phyloP scores from a whole-genome alignment of 1,140 invertebrate genomes.

The Chelonus insularis region DNA sequence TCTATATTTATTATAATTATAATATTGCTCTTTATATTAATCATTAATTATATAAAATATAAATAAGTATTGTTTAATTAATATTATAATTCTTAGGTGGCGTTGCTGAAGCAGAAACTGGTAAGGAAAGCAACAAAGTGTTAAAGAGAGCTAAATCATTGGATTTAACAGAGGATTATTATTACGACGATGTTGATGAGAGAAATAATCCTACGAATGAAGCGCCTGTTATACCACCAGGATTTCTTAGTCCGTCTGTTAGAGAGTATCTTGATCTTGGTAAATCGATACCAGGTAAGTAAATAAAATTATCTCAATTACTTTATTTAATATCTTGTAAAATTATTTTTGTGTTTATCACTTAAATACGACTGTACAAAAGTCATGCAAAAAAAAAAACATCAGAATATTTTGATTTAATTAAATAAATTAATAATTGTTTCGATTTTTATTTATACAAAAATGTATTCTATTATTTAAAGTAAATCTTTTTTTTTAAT shows the following conservation, averaged over 20 bases:
- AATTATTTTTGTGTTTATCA: too few species aligned
- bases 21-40: background rate
- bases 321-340: background rate
- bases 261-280: constrained; percentile 82
- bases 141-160: constrained; percentile 66
- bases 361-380: too few species aligned
- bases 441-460: too few species aligned
- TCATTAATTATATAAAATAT: too few species aligned
- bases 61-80: too few species aligned
- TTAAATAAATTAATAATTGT: too few species aligned
- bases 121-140: constrained; percentile 38
- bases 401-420: too few species aligned
- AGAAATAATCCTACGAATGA: constrained; percentile 67
- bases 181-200: constrained; percentile 69
- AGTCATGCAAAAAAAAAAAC: too few species aligned
- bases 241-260: constrained; percentile 81
- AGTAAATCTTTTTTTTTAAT: too few species aligned
- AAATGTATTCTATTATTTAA: too few species aligned
- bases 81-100: constrained; percentile 39
- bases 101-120: constrained; percentile 29
- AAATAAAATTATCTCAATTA: constrained; percentile 39
- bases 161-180: constrained; percentile 63
- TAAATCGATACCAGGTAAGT: constrained; percentile 83
- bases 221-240: constrained; percentile 68
- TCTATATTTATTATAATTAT: too few species aligned